phyloP scores from a whole-genome alignment of 1,140 invertebrate species.

The Megalopta genalis region DNA sequence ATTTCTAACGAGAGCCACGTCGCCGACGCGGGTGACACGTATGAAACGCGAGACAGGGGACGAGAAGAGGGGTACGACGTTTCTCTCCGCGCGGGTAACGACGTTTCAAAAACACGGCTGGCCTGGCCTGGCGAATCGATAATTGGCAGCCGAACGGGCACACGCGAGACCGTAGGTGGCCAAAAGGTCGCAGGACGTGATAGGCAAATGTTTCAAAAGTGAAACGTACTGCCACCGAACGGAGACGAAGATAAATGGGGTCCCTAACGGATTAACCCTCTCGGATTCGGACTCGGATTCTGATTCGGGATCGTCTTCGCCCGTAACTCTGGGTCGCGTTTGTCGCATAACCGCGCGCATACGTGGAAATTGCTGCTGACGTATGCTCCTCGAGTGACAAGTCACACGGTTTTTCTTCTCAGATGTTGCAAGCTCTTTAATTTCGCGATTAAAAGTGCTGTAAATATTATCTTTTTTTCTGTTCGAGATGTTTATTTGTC shows the following conservation, averaged over 20 bases:
- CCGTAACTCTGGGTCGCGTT: too few relatives aligned
- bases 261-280: conserved; percentile 6
- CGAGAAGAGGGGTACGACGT: background rate
- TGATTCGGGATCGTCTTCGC: background rate
- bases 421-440: too few relatives aligned
- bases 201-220: conserved; percentile 16
- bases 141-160: conserved; percentile 48
- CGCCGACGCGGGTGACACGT: background rate
- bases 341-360: too few relatives aligned
- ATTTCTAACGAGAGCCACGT: conserved; percentile 47
- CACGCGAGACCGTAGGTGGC: conserved; percentile 38
- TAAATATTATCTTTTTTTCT: too few relatives aligned
- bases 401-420: too few relatives aligned
- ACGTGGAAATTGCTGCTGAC: too few relatives aligned
- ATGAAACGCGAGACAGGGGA: background rate
- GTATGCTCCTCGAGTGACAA: too few relatives aligned
- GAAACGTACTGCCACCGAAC: conserved; percentile 20
- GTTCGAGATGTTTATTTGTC: too few relatives aligned
- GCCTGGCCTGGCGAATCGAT: conserved; percentile 21
- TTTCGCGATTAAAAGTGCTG: too few relatives aligned
- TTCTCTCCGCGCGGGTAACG: conserved; percentile 28
- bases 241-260: conserved; percentile 33
- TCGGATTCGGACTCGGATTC: background rate
- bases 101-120: conserved; percentile 39
- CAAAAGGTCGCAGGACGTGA: conserved; percentile 45